These are phyloP conservation scores for Chaetops frenatus DNA, from an alignment of 2,113 vertebrate species.

Conservation along the genomic window DNA sequence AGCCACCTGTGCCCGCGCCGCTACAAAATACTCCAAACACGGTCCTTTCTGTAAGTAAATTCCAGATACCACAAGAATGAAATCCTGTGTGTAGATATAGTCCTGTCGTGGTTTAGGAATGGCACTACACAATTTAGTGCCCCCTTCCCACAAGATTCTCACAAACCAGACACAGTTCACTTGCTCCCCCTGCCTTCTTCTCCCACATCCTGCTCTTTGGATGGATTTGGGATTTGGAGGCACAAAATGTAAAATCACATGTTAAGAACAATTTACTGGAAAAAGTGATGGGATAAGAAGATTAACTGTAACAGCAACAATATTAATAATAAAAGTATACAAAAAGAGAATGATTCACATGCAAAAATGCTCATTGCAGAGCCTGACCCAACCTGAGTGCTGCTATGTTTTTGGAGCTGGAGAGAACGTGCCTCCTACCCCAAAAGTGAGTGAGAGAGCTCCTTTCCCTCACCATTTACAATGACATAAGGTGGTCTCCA, in stretches of 20 bases:
- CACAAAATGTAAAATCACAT: accelerated
- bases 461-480: accelerated
- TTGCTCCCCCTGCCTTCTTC: not conserved
- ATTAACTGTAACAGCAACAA: not conserved
- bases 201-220: not conserved
- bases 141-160: not conserved
- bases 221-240: not conserved
- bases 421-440: not conserved
- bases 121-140: not conserved
- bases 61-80: not conserved
- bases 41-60: not conserved
- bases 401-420: accelerated
- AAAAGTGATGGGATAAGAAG: not conserved
- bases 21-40: no score
- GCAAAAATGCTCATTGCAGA: not conserved
- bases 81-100: not conserved
- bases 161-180: not conserved
- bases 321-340: not conserved
- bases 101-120: not conserved
- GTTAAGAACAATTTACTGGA: not conserved
- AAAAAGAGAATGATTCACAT: not conserved
- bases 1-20: no score
- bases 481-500: accelerated
- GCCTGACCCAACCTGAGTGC: not conserved
- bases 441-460: accelerated